phyloP scores from a whole-genome alignment of 2,888 invertebrate genomes.

The Amblyjoppa proteus region DNA sequence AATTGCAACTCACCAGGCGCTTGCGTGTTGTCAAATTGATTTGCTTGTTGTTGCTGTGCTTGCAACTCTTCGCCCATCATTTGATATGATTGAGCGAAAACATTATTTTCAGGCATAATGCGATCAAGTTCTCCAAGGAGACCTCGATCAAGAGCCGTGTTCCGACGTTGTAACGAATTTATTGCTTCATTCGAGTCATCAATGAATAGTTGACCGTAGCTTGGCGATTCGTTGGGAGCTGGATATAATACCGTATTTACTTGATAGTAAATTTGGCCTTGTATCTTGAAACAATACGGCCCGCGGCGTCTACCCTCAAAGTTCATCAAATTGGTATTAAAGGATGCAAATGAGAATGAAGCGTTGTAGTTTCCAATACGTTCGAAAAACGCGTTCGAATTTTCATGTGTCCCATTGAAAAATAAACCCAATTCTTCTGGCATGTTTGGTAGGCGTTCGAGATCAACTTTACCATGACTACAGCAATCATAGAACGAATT shows the following conservation, averaged over 20 bases:
- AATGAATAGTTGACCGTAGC: conserved; percentile 27
- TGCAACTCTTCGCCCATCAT: conserved; percentile 48
- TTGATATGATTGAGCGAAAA: conserved; percentile 36
- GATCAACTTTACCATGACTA: conserved; percentile 49
- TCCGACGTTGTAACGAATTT: not conserved
- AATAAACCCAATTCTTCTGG: conserved; percentile 44
- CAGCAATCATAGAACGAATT: conserved; percentile 65
- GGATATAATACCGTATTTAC: conserved; percentile 45
- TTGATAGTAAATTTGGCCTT: conserved; percentile 61
- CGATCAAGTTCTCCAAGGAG: conserved; percentile 7
- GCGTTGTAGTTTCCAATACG: conserved; percentile 14
- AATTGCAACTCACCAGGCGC: not conserved
- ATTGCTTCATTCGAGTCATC: conserved; percentile 1
- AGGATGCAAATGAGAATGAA: conserved; percentile 50
- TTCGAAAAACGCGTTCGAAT: conserved; percentile 53
- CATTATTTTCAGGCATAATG: conserved; percentile 40
- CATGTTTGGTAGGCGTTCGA: conserved; percentile 49
- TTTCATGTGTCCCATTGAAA: conserved; percentile 52
- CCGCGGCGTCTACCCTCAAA: conserved; percentile 41
- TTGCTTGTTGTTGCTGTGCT: not conserved
- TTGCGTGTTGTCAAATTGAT: not conserved
- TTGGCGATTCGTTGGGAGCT: conserved; percentile 14
- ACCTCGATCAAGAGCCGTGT: not conserved
- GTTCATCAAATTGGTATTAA: conserved; percentile 52
- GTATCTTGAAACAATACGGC: conserved; percentile 30